Evolutionary conservation across 2,888 invertebrate genomes (phyloP).

Genomic region (Hyposoter didymator): DNA sequence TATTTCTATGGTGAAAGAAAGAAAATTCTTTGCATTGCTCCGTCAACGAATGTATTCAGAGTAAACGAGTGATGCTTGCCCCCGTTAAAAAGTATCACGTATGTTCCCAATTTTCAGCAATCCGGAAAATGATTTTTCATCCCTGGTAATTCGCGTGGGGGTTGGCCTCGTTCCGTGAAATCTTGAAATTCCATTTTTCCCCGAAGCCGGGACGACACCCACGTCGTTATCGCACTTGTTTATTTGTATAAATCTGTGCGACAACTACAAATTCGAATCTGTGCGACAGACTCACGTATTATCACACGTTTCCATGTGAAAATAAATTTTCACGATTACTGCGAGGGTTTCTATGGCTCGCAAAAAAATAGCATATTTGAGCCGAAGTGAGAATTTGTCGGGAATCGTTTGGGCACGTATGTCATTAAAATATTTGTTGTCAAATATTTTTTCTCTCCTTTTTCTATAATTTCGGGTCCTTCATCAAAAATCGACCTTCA

Average conservation of each 20-base stretch:
- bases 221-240: background rate
- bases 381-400: background rate
- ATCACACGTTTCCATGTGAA: background rate
- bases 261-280: constrained; percentile 5
- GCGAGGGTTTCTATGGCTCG: background rate
- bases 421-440: background rate
- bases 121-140: background rate
- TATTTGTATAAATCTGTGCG: background rate
- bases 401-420: too few relatives aligned
- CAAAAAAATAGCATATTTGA: background rate
- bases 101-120: constrained; percentile 2
- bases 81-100: constrained; percentile 1
- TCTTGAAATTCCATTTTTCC: constrained; percentile 12
- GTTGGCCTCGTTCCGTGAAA: constrained; percentile 18
- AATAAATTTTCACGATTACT: background rate
- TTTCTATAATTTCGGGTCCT: background rate
- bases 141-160: constrained; percentile 1
- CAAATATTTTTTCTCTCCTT: background rate
- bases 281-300: background rate
- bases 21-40: background rate
- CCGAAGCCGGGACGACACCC: background rate
- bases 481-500: background rate
- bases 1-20: constrained; percentile 8
- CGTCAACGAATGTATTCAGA: constrained; percentile 22
- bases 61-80: background rate